A percentile compares a stretch with the other conserved stretches of the same genome.
Conservation (phyloP, 2,888 invertebrate genomes). For the Protophormia terraenovae region DNA sequence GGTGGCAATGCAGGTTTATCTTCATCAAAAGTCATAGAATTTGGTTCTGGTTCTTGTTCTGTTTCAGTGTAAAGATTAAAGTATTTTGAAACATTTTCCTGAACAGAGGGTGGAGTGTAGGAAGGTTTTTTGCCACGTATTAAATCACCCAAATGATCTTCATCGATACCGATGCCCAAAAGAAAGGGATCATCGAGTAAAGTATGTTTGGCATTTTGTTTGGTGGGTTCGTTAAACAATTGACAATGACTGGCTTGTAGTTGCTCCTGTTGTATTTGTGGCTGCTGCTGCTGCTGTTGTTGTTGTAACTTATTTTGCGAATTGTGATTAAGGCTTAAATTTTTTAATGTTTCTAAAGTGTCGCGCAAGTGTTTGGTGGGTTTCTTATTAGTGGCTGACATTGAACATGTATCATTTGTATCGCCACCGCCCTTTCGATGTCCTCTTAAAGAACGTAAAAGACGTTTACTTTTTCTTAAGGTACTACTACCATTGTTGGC, state of each 20-base stretch:
- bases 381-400: slow-evolving; percentile 48
- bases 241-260: neutral
- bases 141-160: slow-evolving; percentile 77
- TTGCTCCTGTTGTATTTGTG: neutral
- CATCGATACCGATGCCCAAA: slow-evolving; percentile 79
- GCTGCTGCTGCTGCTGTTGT: slow-evolving; percentile 8
- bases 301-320: slow-evolving; percentile 23
- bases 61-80: slow-evolving; percentile 72
- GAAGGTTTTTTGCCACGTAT: slow-evolving; percentile 72
- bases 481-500: slow-evolving; percentile 33
- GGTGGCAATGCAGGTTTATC: slow-evolving; percentile 76
- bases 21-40: slow-evolving; percentile 57
- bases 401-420: slow-evolving; percentile 59
- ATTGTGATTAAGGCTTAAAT: slow-evolving; percentile 57
- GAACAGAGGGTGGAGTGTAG: slow-evolving; percentile 67
- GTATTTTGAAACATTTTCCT: slow-evolving; percentile 77
- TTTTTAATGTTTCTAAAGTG: slow-evolving; percentile 65
- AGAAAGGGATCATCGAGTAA: slow-evolving; percentile 81
- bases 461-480: slow-evolving; percentile 76
- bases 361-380: slow-evolving; percentile 62
- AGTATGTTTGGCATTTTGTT: slow-evolving; percentile 79
- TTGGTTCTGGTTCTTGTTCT: slow-evolving; percentile 61
- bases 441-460: slow-evolving; percentile 78
- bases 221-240: slow-evolving; percentile 72
- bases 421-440: slow-evolving; percentile 73